Conservation (phyloP, 1,140 invertebrate species). For the Proctacanthus coquilletti region DNA sequence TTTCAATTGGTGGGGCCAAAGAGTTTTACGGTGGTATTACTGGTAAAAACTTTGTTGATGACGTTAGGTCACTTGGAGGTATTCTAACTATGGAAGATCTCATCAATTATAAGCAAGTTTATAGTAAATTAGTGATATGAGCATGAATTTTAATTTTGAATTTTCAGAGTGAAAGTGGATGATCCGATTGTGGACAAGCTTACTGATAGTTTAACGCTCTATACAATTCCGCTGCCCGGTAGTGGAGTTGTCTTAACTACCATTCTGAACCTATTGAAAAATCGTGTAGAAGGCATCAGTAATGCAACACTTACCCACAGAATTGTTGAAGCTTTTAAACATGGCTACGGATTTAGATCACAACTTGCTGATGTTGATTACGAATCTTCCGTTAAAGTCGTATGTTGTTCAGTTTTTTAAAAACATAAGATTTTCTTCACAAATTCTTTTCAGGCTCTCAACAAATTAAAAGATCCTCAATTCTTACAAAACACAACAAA, state of each 20-base stretch:
- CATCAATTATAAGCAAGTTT: slow-evolving; percentile 10
- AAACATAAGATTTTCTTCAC: no score
- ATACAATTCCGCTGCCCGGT: background rate
- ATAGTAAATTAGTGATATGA: no score
- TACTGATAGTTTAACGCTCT: no score
- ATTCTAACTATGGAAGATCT: slow-evolving; percentile 43
- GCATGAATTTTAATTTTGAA: slow-evolving; percentile 10
- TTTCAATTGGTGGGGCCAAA: slow-evolving; percentile 34
- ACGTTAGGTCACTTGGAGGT: slow-evolving; percentile 38
- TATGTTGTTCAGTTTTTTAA: no score
- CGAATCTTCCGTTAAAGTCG: no score
- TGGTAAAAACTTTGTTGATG: slow-evolving; percentile 36
- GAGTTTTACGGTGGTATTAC: slow-evolving; percentile 36
- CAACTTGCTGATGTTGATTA: no score
- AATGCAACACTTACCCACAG: slow-evolving; percentile 22
- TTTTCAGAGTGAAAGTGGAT: no score
- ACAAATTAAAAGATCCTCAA: no score
- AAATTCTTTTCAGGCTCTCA: no score
- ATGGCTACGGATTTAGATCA: background rate
- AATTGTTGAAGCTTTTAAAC: slow-evolving; percentile 1
- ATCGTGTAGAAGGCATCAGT: background rate
- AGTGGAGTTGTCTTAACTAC: background rate
- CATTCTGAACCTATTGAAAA: slow-evolving; percentile 2
- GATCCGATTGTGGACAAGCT: no score
- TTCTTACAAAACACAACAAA: no score